Conservation (phyloP, 2,888 invertebrate species). For the Apamea epomidion region DNA sequence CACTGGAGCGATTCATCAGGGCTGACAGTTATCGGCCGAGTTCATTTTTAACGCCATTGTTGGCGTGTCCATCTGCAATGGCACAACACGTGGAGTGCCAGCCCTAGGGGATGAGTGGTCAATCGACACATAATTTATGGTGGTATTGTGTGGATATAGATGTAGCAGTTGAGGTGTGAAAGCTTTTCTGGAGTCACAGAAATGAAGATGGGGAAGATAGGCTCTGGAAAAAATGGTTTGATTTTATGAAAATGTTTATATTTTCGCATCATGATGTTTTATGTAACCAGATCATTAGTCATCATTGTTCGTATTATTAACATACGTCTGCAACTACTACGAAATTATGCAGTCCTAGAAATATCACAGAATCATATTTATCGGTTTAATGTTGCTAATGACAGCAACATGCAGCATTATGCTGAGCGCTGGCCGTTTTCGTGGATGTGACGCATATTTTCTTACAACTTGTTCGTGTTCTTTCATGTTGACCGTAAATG, state of each 20-base stretch:
- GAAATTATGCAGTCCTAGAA: neutral
- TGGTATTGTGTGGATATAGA: conserved; percentile 49
- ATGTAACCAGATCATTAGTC: neutral
- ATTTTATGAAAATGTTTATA: neutral
- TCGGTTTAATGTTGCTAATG: neutral
- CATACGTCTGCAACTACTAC: neutral
- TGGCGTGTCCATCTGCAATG: conserved; percentile 78
- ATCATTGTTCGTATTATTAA: neutral
- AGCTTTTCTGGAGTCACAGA: conserved; percentile 10
- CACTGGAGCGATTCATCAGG: conserved; percentile 81
- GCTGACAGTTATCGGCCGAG: conserved; percentile 80
- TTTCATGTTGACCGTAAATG: neutral
- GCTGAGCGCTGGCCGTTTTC: no score
- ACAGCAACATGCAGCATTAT: neutral
- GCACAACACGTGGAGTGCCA: conserved; percentile 68
- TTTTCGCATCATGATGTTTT: neutral
- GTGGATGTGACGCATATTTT: no score
- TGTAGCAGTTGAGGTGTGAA: conserved; percentile 32
- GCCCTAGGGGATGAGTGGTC: conserved; percentile 78
- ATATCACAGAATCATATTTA: neutral
- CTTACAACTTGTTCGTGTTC: neutral
- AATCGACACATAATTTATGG: conserved; percentile 84
- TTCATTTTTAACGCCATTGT: conserved; percentile 89
- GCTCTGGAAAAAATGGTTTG: neutral
- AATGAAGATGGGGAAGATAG: conserved; percentile 2